Evolutionary conservation across 2,113 vertebrate species (phyloP).

Genomic region (Tragelaphus scriptus): DNA sequence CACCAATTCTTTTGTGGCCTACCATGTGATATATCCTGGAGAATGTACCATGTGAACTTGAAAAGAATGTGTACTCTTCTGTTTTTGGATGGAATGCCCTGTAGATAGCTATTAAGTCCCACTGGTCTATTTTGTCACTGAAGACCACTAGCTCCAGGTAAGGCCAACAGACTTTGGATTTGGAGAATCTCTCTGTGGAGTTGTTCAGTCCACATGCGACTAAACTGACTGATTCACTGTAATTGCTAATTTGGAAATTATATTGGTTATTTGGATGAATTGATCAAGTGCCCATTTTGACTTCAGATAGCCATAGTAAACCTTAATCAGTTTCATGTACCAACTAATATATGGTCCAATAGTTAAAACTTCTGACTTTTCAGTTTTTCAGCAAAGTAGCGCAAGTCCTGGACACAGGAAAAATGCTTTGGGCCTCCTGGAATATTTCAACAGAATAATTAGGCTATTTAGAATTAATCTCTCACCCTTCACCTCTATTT

Average conservation of each 20-base stretch:
- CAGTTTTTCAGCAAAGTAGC: neutral
- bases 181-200: neutral
- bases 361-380: neutral
- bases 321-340: neutral
- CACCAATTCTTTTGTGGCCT: neutral
- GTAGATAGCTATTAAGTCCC: neutral
- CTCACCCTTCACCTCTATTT: neutral
- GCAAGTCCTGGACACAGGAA: neutral
- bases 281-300: neutral
- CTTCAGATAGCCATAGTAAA: neutral
- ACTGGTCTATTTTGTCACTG: neutral
- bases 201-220: neutral
- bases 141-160: neutral
- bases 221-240: neutral
- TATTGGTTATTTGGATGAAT: neutral
- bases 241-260: neutral
- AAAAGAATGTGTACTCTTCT: neutral
- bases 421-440: neutral
- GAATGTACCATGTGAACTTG: neutral
- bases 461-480: slow-evolving; percentile 41
- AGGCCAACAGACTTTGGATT: neutral
- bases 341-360: neutral
- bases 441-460: slow-evolving; percentile 15
- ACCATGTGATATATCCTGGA: neutral
- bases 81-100: neutral